These are phyloP conservation scores for Vidua chalybeata DNA, from an alignment of 2,113 vertebrate species.

Conservation along the genomic window DNA sequence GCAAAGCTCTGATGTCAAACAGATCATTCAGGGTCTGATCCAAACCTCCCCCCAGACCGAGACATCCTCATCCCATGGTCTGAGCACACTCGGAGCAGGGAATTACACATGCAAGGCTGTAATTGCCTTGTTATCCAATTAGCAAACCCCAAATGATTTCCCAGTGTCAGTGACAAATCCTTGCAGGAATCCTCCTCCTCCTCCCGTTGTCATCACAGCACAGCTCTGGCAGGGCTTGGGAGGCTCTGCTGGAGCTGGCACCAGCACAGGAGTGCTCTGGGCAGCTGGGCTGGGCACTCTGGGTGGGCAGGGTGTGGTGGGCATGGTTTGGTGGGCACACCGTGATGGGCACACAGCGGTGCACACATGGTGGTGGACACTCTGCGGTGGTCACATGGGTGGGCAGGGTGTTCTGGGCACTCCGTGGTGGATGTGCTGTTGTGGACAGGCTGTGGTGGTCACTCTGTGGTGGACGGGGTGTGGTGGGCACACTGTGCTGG, in stretches of 20 bases:
- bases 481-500: too few relatives aligned
- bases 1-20: neutral
- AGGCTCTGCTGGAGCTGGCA: neutral
- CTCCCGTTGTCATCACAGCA: rapidly evolving
- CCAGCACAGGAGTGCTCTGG: neutral
- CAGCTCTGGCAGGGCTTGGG: neutral
- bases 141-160: neutral
- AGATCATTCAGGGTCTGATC: neutral
- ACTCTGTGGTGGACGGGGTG: too few relatives aligned
- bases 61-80: neutral
- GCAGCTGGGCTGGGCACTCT: neutral
- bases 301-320: neutral
- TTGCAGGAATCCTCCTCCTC: neutral
- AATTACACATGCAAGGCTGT: neutral
- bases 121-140: constrained; percentile 26
- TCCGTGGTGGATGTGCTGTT: rapidly evolving
- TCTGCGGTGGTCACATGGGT: too few relatives aligned
- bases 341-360: too few relatives aligned
- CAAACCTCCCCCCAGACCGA: neutral
- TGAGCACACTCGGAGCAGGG: neutral
- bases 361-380: too few relatives aligned
- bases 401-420: neutral
- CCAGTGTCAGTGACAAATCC: neutral
- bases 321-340: neutral
- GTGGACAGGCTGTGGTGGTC: too few relatives aligned